These are phyloP conservation scores for Antennarius striatus DNA, from an alignment of 2,113 vertebrate species.

Conservation along the genomic window DNA sequence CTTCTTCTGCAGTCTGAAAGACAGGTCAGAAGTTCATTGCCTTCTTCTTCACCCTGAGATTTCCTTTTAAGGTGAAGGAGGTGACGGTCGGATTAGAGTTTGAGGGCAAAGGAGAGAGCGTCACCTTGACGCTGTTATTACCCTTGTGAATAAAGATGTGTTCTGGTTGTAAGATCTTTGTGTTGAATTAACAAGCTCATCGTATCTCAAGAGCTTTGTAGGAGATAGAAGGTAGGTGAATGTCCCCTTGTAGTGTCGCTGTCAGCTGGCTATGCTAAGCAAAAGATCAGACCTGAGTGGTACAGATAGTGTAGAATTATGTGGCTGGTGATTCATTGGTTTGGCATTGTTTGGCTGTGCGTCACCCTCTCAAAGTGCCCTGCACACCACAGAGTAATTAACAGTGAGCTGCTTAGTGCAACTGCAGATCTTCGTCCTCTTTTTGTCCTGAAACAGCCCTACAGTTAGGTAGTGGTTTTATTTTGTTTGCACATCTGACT, in stretches of 20 bases:
- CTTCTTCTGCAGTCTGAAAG: constrained; percentile 74
- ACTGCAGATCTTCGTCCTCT: constrained; percentile 21
- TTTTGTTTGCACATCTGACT: constrained; percentile 51
- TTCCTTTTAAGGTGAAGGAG: constrained; percentile 64
- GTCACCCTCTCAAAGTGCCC: constrained; percentile 68
- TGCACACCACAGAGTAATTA: constrained; percentile 54
- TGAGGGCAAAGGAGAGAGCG: constrained; percentile 54
- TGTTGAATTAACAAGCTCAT: constrained; percentile 40
- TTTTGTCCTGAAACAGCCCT: constrained; percentile 30
- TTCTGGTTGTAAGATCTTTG: constrained; percentile 21
- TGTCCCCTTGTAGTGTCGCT: constrained; percentile 16
- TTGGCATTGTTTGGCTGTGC: constrained; percentile 77
- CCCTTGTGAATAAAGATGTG: constrained; percentile 40
- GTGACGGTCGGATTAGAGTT: constrained; percentile 54
- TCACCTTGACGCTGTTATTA: constrained; percentile 46
- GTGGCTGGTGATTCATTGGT: constrained; percentile 76
- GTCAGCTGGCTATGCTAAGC: constrained; percentile 44
- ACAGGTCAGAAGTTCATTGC: constrained; percentile 84
- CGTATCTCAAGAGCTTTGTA: constrained; percentile 32
- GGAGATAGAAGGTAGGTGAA: constrained; percentile 5
- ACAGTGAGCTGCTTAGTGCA: constrained; percentile 55
- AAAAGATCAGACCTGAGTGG: constrained; percentile 67
- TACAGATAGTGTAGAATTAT: constrained; percentile 78
- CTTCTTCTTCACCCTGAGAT: constrained; percentile 69
- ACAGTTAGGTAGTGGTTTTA: constrained; percentile 49